Evolutionary conservation across 2,113 vertebrate species (phyloP).

Genomic region (Rhinolophus ferrumequinum): DNA sequence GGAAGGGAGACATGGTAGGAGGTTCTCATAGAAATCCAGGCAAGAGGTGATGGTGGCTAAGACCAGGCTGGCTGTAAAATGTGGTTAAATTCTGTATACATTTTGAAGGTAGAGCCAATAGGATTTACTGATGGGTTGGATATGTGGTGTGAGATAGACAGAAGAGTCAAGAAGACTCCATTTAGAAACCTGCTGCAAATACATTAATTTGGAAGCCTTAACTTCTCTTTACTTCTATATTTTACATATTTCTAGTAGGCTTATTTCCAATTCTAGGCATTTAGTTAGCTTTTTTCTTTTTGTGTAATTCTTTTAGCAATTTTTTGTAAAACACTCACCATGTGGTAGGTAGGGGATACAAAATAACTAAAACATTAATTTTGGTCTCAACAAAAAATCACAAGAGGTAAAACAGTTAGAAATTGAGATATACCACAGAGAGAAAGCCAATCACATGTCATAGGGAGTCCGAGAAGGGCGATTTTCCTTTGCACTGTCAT

Average conservation of each 20-base stretch:
- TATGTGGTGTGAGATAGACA: background rate
- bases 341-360: background rate
- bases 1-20: background rate
- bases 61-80: background rate
- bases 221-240: background rate
- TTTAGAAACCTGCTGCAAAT: background rate
- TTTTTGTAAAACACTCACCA: background rate
- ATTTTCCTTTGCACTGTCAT: background rate
- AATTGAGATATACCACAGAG: background rate
- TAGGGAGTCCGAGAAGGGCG: background rate
- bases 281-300: background rate
- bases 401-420: background rate
- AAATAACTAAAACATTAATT: background rate
- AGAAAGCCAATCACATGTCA: background rate
- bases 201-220: background rate
- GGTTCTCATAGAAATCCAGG: background rate
- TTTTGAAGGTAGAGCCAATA: background rate
- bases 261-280: background rate
- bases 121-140: background rate
- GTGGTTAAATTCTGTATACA: background rate
- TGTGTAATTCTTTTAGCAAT: background rate
- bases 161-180: background rate
- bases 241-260: background rate
- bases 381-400: background rate
- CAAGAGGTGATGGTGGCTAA: background rate